Conservation (phyloP, 1,140 invertebrate species). For the Trichogramma pretiosum region DNA sequence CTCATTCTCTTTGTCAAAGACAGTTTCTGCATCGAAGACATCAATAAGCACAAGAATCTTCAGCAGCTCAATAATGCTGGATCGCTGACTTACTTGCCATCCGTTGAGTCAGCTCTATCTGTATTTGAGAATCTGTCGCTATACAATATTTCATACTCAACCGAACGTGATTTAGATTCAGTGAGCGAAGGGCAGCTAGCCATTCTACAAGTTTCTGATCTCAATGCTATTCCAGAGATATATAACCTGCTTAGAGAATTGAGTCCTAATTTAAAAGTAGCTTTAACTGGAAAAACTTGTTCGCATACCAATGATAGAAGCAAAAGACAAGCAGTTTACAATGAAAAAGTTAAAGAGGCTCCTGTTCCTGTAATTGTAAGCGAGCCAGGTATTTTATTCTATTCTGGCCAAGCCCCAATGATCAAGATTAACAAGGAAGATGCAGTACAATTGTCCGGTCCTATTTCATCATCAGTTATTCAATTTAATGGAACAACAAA, state of each 20-base stretch:
- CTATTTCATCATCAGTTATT: neutral
- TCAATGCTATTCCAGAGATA: conserved; percentile 30
- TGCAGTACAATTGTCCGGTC: neutral
- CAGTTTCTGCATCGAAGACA: conserved; percentile 35
- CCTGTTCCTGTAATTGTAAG: conserved; percentile 6
- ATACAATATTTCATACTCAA: conserved; percentile 30
- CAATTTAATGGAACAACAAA: conserved; percentile 2
- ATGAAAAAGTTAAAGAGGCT: conserved; percentile 29
- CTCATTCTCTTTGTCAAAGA: conserved; percentile 29
- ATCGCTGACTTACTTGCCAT: conserved; percentile 26
- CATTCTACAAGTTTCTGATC: conserved; percentile 21
- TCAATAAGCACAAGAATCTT: conserved; percentile 30
- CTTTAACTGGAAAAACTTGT: conserved; percentile 35
- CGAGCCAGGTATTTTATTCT: conserved; percentile 25
- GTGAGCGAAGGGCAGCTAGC: conserved; percentile 25
- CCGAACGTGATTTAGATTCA: conserved; percentile 24
- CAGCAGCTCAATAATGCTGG: conserved; percentile 20
- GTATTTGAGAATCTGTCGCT: conserved; percentile 25
- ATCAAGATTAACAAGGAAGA: conserved; percentile 16
- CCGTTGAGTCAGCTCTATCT: conserved; percentile 28
- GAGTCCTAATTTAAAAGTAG: conserved; percentile 26
- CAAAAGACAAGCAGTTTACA: no score
- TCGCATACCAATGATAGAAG: no score
- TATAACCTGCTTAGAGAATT: conserved; percentile 27
- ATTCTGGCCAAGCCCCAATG: conserved; percentile 21